Evolutionary conservation across 1,140 invertebrate species (phyloP).

Genomic region (Lordiphosa mommai): DNA sequence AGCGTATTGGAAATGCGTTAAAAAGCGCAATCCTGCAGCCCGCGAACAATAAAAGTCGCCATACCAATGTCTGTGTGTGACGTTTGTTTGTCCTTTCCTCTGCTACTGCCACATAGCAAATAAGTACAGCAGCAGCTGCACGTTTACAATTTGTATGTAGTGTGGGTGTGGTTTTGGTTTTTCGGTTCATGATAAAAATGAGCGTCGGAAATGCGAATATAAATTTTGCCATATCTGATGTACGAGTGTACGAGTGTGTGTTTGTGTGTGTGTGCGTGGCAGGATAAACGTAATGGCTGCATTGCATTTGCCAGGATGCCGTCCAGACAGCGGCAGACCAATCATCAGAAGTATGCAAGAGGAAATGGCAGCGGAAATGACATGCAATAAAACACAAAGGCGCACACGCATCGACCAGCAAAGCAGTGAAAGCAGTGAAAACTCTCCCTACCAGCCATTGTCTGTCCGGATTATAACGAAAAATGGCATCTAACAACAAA

Average conservation of each 20-base stretch:
- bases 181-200: conserved; percentile 70
- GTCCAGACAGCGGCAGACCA: conserved; percentile 64
- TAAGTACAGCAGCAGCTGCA: conserved; percentile 61
- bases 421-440: conserved; percentile 40
- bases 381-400: conserved; percentile 79
- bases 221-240: conserved; percentile 75
- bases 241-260: conserved; percentile 35
- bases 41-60: conserved; percentile 51
- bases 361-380: conserved; percentile 74
- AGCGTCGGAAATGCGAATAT: conserved; percentile 76
- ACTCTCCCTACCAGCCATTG: conserved; percentile 15
- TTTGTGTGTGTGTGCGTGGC: conserved; percentile 33
- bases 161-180: conserved; percentile 25
- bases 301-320: conserved; percentile 60
- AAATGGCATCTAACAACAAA: conserved; percentile 72
- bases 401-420: conserved; percentile 35
- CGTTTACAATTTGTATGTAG: conserved; percentile 63
- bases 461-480: conserved; percentile 64
- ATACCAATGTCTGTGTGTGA: conserved; percentile 15
- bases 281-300: conserved; percentile 65
- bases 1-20: conserved; percentile 29
- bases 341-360: conserved; percentile 69
- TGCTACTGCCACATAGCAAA: conserved; percentile 1
- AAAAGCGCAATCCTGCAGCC: conserved; percentile 45
- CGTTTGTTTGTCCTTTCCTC: conserved; percentile 34